Base-by-base conservation (phyloP, 2,797 vertebrate genomes). In the Pampus argenteus region DNA sequence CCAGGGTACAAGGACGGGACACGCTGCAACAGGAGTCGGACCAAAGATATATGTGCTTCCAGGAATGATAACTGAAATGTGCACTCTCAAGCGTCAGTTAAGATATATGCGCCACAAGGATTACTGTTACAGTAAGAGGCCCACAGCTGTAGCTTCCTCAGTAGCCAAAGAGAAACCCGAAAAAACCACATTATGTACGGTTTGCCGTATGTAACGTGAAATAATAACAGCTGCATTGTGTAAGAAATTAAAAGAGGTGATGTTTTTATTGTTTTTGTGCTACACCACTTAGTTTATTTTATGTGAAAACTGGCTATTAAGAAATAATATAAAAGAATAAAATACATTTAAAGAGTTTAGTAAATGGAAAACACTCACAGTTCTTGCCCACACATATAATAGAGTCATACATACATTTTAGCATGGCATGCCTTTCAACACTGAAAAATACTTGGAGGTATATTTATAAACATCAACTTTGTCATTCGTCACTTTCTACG, bases 141-240 rank as follows among this genome's bases (percentile, higher is more conserved):
- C 71, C 73, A 81, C 91, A 93, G 92, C 91, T 91, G 91, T 82
- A 92, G 88, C 88, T 88, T 89, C 86, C 81, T 85, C 83, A 86
- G 89, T 87, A 92, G 89, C 80, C 69, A 34, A 52, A 78, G 38
- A 64, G 67, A 84, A 66, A 65, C 79, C 1, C n/a, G n/a, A 52
- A 83, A 74, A 87, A 91, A 88, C 86, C 86, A 82, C 83, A 91
- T 84, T 83, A 88, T 84, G 75, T 83, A 87, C 31, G 74, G 59
- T 82, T 71, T 73, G 64, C 88, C 87, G 69, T 87, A 55, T 85
- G 87, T 69, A 86, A 88, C 82, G 73, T 87, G 74, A 79, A 90
- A 89, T 83, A 81, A 88, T 86, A 89, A 90, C 90, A 93, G 90
- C 90, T 90, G 90, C 74, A 59, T 66, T 38, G 48, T 69, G 67